Evolutionary conservation across 2,113 vertebrate species (phyloP).

Genomic region (Trinectes maculatus): DNA sequence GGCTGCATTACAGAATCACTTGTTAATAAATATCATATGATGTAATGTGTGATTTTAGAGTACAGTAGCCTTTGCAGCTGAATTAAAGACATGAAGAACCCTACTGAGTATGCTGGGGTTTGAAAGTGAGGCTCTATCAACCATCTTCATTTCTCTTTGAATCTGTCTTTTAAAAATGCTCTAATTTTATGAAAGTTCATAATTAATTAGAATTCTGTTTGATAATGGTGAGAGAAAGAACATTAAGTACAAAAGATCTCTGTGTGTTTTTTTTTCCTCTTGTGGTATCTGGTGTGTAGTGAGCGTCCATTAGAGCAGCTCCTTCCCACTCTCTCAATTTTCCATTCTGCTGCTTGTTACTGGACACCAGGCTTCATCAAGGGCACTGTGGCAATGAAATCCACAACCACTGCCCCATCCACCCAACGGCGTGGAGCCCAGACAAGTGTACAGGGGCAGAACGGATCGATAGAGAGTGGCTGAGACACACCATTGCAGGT

Average conservation of each 20-base stretch:
- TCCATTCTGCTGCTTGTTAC: constrained; percentile 62
- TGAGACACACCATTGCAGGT: constrained; percentile 78
- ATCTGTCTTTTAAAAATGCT: too few species aligned
- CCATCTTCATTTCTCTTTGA: not conserved
- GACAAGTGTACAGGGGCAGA: constrained; percentile 69
- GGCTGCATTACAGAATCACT: too few species aligned
- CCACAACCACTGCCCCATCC: constrained; percentile 42
- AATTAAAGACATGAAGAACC: too few species aligned
- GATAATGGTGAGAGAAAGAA: not conserved
- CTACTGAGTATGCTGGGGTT: too few species aligned
- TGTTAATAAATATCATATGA: too few species aligned
- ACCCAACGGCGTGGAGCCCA: constrained; percentile 62
- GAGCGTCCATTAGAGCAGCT: constrained; percentile 18
- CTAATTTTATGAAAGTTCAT: not conserved
- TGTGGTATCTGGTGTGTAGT: constrained; percentile 21
- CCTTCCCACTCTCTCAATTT: constrained; percentile 34
- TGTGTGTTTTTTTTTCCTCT: constrained; percentile 25
- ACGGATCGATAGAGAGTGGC: constrained; percentile 68
- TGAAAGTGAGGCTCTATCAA: too few species aligned
- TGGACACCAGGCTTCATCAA: constrained; percentile 75
- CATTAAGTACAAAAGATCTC: not conserved
- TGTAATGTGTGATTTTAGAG: too few species aligned
- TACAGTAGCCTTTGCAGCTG: too few species aligned
- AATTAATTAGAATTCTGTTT: not conserved
- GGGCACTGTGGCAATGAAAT: constrained; percentile 77